Evolutionary conservation across 2,113 vertebrate species (phyloP), one percentile per base, ranked within the genome.

Genomic region (Cyphomyrus plagiostoma): DNA sequence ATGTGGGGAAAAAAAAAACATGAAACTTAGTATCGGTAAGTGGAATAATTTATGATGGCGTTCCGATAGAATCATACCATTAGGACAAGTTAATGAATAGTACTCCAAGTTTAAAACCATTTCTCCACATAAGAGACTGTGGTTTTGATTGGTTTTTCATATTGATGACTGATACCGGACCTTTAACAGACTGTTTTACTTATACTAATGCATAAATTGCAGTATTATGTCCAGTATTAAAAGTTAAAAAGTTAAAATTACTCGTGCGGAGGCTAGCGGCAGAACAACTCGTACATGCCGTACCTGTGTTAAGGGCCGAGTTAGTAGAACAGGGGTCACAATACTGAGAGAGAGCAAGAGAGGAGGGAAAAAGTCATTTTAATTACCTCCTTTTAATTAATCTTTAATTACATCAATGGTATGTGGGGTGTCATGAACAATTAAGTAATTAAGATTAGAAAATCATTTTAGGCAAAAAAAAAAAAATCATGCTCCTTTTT

Each of bases 381-480:
- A 80, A 80, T 80, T 80, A 80, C 74, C 74, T 80, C 74, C 42
- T 80, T 19, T 80, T 80, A 80, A 80, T 80, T 80, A 80, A 80
- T 80, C 30, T 80, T 42, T 80, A 80, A 80, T 80, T 80, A 80
- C 74, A 80, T 80, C 74, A 80, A 39, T 70, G 30, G 74, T 80
- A 21, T 80, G 74, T 19, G 35, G 74, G 74, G 74, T 80, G 74
- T 80, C 74, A 80, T 80, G 74, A 80, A 80, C 74, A 80, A 80
- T 80, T 80, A 80, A 80, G 74, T 80, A 80, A 80, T 80, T 80
- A 80, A 80, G 74, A 80, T 80, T 80, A 80, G 74, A 42, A 80
- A 80, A 80, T 80, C 74, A 80, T 80, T 80, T 80, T 42, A 42
- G 35, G 35, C 70, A 26, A 77, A 39, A 77, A 77, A 46, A 46